Evolutionary conservation across 2,797 vertebrate species (phyloP), one percentile per base, ranked within the genome.

Genomic region (Enteromius trimaculatus): DNA sequence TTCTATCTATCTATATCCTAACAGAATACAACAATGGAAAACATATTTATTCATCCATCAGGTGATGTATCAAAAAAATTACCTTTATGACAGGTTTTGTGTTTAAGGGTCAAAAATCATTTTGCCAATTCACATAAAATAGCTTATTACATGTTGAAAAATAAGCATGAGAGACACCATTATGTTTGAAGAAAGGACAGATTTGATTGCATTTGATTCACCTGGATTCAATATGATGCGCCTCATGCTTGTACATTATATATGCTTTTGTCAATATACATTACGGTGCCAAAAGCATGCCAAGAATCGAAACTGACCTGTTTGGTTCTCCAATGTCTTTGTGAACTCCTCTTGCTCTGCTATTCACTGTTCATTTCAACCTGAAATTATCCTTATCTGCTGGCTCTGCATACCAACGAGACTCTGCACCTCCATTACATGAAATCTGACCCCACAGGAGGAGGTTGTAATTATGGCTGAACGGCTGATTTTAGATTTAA

Each of bases 391-490:
- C 69, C 85, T 87, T 87, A 88, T 90, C 84, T 87, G 11, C 16
- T 47, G 70, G 74, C 31, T 78, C 37, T 37, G 79, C 85, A 79
- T 82, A 55, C 68, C 79, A 78, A 74, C 2, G 60, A 81, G 83
- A 65, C 77, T 4, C 72, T 70, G 60, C 62, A 79, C 68, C 70
- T 84, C 81, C 83, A 90, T 91, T 91, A 92, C 66, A 72, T 83
- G 89, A 86, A 85, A 92, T 84, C 70, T 70, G 80, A 91, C 70
- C 70, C 62, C 47, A n/a, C 17, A 69, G 55, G 53, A 80, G 80
- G 82, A 89, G 82, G 78, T 84, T 87, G 86, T 90, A 90, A 90
- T 89, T 90, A 85, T 88, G 76, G 83, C 79, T 86, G 85, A 75
- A 84, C 69, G 60, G 77, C 78, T 77, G 86, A 85, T 88, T 88